Evolutionary conservation across 2,797 vertebrate species (phyloP).

Genomic region (Sternotherus odoratus): DNA sequence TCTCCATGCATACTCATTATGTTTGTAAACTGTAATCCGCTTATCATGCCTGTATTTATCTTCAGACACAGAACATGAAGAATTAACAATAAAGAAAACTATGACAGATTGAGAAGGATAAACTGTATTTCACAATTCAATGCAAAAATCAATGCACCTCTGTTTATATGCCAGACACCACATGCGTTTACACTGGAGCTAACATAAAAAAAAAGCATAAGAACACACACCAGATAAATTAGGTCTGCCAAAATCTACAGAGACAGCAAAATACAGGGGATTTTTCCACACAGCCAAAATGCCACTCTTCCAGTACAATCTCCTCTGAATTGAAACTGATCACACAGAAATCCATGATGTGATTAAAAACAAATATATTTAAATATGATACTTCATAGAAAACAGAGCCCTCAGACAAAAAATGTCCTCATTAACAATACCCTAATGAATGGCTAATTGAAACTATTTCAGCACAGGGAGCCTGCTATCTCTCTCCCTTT

Average conservation of each 20-base stretch:
- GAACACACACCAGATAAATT: slow-evolving; percentile 32
- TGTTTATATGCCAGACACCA: not conserved
- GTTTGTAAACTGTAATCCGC: not conserved
- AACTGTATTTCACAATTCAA: not conserved
- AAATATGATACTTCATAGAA: not conserved
- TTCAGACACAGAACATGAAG: not conserved
- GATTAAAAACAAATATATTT: slow-evolving; percentile 7
- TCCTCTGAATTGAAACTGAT: not conserved
- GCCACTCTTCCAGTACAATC: not conserved
- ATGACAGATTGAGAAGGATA: not conserved
- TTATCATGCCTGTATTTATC: not conserved
- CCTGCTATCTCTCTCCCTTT: not conserved
- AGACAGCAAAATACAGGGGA: not conserved
- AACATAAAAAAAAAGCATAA: slow-evolving; percentile 31
- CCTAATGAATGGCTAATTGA: not conserved
- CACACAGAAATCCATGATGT: not conserved
- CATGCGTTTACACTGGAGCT: not conserved
- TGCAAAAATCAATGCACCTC: not conserved
- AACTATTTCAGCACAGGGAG: not conserved
- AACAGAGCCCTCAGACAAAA: not conserved
- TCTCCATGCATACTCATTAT: not conserved
- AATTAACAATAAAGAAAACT: not conserved
- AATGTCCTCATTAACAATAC: not conserved
- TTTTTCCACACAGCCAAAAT: not conserved
- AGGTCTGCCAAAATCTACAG: slow-evolving; percentile 27